Evolutionary conservation across 2,888 invertebrate species (phyloP), one percentile per base, ranked within the genome.

Genomic region (Parnassius smintheus): DNA sequence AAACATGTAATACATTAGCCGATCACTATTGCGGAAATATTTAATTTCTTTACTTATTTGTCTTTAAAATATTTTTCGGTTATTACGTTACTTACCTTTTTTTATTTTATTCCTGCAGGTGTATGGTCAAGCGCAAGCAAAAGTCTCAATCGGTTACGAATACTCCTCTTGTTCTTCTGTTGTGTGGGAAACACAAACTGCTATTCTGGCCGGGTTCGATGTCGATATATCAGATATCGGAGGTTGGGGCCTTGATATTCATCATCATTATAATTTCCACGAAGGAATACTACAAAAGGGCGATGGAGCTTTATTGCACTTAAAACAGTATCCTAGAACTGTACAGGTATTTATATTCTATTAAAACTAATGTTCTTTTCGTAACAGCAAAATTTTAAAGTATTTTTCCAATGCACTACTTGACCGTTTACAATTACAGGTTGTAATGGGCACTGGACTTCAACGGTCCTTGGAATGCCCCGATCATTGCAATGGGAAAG

Each of bases 251-350:
- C 91, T 99, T 61, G 97, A 99, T 82, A 97, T 99, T 68, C 99
- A 99, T 88, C 99, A 99, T 86, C 98, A 98, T 84, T 99, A 99
- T 88, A 99, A 99, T 85, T 98, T 98, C 93, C 97, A 98, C 80
- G 98, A 99, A 92, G 99, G 98, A 25, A 98, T 99, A 68, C 92
- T 99, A 53, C 99, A 99, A 85, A 98, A 98, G 83, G 99, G 99
- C 49, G 98, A 99, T 80, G 99, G 99, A 61, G 97, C 98, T 2
- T 96, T 98, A 52, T 93, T 99, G 46, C 98, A 99, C 85, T 94
- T 99, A 86, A 98, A 97, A 78, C 96, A 97, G 78, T 97, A 98
- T 78, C 97, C 97, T 53, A 93, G 97, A 73, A 98, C 96, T 53
- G 96, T 99, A 8, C 95, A 96, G 85, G 91, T 91, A 80, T 25